Percentiles rank a stretch among this genome's conserved stretches.
These are phyloP conservation scores for Drosophila greeni DNA, from an alignment of 2,888 invertebrate species.

Conservation along the genomic window DNA sequence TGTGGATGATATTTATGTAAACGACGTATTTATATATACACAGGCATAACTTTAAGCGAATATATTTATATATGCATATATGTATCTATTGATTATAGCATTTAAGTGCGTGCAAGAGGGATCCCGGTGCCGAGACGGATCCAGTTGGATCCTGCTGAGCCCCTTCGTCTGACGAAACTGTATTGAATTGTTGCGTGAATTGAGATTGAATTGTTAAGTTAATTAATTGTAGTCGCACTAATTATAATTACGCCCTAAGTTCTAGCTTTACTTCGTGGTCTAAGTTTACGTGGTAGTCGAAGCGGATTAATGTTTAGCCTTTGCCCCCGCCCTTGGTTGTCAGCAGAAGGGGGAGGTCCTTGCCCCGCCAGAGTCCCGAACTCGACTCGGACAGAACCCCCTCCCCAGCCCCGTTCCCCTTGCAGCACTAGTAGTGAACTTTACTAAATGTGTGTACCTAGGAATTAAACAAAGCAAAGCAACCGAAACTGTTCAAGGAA, in stretches of 20 bases:
- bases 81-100: conserved; percentile 54
- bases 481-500: conserved; percentile 19
- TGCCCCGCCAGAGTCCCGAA: neutral
- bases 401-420: conserved; percentile 18
- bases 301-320: neutral
- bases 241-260: conserved; percentile 29
- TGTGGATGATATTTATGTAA: conserved; percentile 50
- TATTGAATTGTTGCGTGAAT: conserved; percentile 32
- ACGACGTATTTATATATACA: conserved; percentile 55
- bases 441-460: conserved; percentile 56
- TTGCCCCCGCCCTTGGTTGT: conserved; percentile 25
- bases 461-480: conserved; percentile 15
- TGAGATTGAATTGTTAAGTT: conserved; percentile 55
- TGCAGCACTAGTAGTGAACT: conserved; percentile 51
- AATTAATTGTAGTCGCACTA: conserved; percentile 48
- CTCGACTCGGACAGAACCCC: neutral
- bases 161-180: conserved; percentile 57
- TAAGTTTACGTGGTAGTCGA: conserved; percentile 8
- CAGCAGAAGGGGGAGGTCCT: conserved; percentile 13
- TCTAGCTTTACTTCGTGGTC: conserved; percentile 29
- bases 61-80: conserved; percentile 55
- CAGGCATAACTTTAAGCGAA: conserved; percentile 32
- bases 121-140: neutral
- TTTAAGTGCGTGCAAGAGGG: conserved; percentile 58
- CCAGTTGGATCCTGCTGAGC: conserved; percentile 16